These are phyloP conservation scores for Ammodytes dubius DNA, from an alignment of 2,113 vertebrate genomes.

Conservation along the genomic window DNA sequence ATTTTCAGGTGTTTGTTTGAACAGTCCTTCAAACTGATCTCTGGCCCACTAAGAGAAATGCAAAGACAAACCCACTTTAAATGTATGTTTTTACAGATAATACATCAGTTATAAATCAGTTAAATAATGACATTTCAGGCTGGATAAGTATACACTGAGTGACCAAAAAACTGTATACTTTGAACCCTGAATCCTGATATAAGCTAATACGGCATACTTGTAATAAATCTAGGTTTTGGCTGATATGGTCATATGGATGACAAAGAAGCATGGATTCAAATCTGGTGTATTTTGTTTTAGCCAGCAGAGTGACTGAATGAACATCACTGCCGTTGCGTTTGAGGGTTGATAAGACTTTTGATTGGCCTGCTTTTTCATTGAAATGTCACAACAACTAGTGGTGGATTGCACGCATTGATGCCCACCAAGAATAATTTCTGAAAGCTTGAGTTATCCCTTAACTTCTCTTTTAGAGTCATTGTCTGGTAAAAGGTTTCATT, in stretches of 20 bases:
- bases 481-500: too few relatives aligned
- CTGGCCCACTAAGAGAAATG: slow-evolving; percentile 84
- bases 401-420: background rate
- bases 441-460: background rate
- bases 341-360: background rate
- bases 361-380: background rate
- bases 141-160: background rate
- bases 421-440: background rate
- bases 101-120: too few relatives aligned
- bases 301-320: too few relatives aligned
- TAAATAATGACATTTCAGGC: background rate
- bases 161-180: background rate
- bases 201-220: background rate
- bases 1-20: slow-evolving; percentile 83
- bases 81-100: background rate
- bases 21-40: slow-evolving; percentile 86
- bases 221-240: background rate
- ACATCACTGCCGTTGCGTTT: background rate
- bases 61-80: background rate
- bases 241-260: too few relatives aligned
- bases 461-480: too few relatives aligned
- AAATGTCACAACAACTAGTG: background rate
- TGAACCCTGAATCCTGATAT: background rate
- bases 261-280: background rate
- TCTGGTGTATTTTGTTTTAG: background rate